Conservation (phyloP, 2,113 vertebrate genomes). For the Antigone vipio region DNA sequence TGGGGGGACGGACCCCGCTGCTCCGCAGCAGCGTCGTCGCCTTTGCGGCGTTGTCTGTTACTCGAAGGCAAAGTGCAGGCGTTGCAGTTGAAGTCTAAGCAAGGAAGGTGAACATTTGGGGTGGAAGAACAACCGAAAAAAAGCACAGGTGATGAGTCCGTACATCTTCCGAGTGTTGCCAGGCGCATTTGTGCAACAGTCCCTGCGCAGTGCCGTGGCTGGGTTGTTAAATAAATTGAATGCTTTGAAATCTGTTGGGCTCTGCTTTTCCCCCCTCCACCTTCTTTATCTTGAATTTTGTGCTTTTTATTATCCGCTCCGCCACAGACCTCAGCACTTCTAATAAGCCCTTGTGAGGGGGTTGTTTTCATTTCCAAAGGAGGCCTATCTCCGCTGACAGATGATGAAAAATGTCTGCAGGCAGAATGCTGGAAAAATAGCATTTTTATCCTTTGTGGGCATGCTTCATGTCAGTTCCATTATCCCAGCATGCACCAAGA, state of each 20-base stretch:
- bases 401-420: conserved; percentile 24
- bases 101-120: background rate
- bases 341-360: background rate
- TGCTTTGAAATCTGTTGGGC: background rate
- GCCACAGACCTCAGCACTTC: background rate
- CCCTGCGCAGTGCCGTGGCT: background rate
- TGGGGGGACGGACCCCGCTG: background rate
- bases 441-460: background rate
- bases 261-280: background rate
- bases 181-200: background rate
- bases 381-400: background rate
- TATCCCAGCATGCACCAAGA: background rate
- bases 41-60: background rate
- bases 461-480: background rate
- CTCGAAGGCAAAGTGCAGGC: background rate
- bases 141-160: background rate
- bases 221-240: background rate
- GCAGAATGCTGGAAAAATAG: conserved; percentile 8
- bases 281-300: background rate
- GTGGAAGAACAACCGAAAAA: background rate
- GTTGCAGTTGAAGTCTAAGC: rapidly evolving
- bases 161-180: background rate
- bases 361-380: conserved; percentile 8
- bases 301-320: background rate
- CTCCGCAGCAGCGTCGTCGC: rapidly evolving